These are phyloP conservation scores for Thalassaphorura encarpata DNA, from an alignment of 1,140 invertebrate species.

Conservation along the genomic window DNA sequence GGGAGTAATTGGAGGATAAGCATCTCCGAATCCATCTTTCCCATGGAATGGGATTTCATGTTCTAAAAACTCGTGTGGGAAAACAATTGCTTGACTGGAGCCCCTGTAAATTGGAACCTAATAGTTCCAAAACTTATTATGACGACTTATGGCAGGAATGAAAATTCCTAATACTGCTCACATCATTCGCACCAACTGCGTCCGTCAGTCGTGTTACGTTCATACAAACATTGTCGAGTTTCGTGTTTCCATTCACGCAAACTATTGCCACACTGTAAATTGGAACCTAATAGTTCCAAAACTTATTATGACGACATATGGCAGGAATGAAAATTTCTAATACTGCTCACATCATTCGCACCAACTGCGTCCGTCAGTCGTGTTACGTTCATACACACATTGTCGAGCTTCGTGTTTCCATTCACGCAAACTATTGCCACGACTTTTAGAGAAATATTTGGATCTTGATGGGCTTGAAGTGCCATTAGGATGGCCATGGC, in stretches of 20 bases:
- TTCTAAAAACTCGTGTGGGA: not conserved
- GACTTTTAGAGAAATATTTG: constrained; percentile 32
- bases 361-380: constrained; percentile 44
- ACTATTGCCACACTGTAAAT: constrained; percentile 34
- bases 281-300: constrained; percentile 33
- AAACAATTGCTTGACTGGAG: no score
- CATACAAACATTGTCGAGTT: constrained; percentile 26
- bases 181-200: constrained; percentile 42
- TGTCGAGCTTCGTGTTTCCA: constrained; percentile 51
- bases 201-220: constrained; percentile 53
- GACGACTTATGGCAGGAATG: not conserved
- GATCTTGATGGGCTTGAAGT: constrained; percentile 42
- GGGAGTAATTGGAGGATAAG: constrained; percentile 12
- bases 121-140: not conserved
- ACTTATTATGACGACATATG: not conserved
- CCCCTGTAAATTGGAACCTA: constrained; percentile 38
- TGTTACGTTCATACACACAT: constrained; percentile 52
- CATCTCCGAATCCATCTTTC: constrained; percentile 38
- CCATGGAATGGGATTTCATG: constrained; percentile 33
- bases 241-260: constrained; percentile 30
- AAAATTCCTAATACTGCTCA: constrained; percentile 31
- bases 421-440: constrained; percentile 51
- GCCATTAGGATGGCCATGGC: constrained; percentile 50
- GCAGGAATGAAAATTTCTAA: not conserved
- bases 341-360: constrained; percentile 41